A percentile compares a stretch with the other conserved stretches of the same genome.
Evolutionary conservation across 1,140 invertebrate species (phyloP).

Genomic region (Leptonema lineaticorne): DNA sequence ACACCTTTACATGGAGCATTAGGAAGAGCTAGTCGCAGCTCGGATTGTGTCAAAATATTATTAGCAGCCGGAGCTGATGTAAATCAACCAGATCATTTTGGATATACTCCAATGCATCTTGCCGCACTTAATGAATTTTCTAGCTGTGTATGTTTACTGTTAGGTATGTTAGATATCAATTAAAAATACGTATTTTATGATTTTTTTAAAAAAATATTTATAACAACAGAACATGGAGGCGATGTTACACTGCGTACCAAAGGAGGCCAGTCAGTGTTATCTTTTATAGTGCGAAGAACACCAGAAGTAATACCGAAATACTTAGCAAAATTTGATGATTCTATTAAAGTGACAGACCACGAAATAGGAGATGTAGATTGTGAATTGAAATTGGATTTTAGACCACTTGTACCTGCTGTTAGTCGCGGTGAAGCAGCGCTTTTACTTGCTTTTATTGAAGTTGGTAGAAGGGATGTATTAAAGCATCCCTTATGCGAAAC

Average conservation of each 20-base stretch:
- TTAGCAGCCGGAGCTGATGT: constrained; percentile 71
- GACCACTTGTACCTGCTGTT: constrained; percentile 64
- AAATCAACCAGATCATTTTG: constrained; percentile 76
- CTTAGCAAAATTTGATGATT: constrained; percentile 70
- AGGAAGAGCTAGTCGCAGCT: constrained; percentile 70
- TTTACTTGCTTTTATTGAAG: constrained; percentile 72
- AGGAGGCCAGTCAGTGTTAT: constrained; percentile 74
- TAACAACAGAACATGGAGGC: constrained; percentile 66
- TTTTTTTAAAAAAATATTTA: neutral
- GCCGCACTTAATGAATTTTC: constrained; percentile 83
- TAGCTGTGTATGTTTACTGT: constrained; percentile 69
- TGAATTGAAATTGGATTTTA: constrained; percentile 76
- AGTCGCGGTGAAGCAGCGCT: constrained; percentile 70
- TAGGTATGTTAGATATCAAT: constrained; percentile 57
- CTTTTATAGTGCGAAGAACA: constrained; percentile 77
- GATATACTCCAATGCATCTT: constrained; percentile 78
- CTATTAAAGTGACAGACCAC: constrained; percentile 76
- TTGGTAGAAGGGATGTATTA: constrained; percentile 71
- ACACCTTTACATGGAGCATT: constrained; percentile 79
- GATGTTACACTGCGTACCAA: constrained; percentile 80
- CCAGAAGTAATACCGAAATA: constrained; percentile 76
- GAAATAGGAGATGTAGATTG: constrained; percentile 82
- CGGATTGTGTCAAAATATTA: constrained; percentile 68
- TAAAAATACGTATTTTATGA: neutral
- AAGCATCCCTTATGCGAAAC: constrained; percentile 81